Conservation (phyloP, 2,888 invertebrate species). For the Merodon equestris region DNA sequence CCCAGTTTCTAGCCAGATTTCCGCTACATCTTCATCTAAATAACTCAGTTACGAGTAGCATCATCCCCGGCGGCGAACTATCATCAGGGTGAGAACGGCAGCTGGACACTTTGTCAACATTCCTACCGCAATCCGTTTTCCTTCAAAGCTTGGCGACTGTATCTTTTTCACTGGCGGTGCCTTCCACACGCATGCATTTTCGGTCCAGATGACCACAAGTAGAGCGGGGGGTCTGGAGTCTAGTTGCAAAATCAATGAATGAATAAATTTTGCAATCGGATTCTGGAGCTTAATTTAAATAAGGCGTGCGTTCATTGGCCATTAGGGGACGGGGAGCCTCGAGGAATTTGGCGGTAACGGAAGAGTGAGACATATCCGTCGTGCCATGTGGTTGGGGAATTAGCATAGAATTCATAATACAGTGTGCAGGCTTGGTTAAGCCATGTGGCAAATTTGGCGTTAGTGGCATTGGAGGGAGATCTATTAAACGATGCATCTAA, state of each 20-base stretch:
- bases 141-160: neutral
- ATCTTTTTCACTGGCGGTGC: conserved; percentile 21
- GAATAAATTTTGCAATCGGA: conserved; percentile 48
- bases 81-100: conserved; percentile 17
- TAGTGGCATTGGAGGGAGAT: neutral
- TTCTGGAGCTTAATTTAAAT: conserved; percentile 60
- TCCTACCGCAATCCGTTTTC: conserved; percentile 27
- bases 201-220: conserved; percentile 6
- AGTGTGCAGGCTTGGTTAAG: conserved; percentile 20
- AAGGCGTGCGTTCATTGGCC: conserved; percentile 45
- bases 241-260: conserved; percentile 49
- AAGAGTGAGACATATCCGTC: neutral
- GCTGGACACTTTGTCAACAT: conserved; percentile 35
- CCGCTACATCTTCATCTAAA: conserved; percentile 31
- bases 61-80: conserved; percentile 16
- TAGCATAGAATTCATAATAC: conserved; percentile 35
- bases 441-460: conserved; percentile 2
- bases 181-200: neutral
- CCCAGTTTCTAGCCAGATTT: neutral
- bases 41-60: conserved; percentile 30
- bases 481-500: conserved; percentile 28
- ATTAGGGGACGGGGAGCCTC: conserved; percentile 21
- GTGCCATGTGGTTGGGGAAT: conserved; percentile 30
- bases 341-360: neutral
- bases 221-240: neutral